Conservation (phyloP, 2,113 vertebrate genomes). For the Patagioenas fasciata region DNA sequence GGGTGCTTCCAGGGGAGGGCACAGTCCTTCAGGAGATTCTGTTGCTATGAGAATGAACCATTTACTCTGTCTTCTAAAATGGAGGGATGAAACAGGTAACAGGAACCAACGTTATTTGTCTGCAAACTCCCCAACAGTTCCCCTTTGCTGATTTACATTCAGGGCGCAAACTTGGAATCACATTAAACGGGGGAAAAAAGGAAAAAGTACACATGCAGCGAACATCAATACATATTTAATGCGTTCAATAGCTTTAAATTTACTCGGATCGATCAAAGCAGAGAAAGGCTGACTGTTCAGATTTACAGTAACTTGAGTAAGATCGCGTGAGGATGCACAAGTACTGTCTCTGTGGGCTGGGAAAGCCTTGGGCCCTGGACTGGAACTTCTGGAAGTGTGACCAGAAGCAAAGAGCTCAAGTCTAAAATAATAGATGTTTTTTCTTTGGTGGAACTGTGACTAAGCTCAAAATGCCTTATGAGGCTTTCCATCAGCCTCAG, state of each 20-base stretch:
- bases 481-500: neutral
- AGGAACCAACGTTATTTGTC: neutral
- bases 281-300: slow-evolving; percentile 26
- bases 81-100: neutral
- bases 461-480: neutral
- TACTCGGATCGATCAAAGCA: slow-evolving; percentile 26
- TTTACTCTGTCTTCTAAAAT: neutral
- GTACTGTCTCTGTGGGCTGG: neutral
- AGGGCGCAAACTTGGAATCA: neutral
- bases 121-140: neutral
- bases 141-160: slow-evolving; percentile 9
- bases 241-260: neutral
- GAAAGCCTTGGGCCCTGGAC: neutral
- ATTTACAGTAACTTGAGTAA: neutral
- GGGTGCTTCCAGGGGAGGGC: neutral
- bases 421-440: neutral
- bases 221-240: slow-evolving; percentile 53
- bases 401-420: neutral
- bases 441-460: neutral
- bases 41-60: neutral
- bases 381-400: neutral
- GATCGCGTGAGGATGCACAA: neutral
- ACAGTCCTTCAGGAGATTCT: neutral
- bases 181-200: neutral
- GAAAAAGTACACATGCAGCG: neutral